Conservation (phyloP, 1,140 invertebrate genomes). For the Trinorchestia longiramus region DNA sequence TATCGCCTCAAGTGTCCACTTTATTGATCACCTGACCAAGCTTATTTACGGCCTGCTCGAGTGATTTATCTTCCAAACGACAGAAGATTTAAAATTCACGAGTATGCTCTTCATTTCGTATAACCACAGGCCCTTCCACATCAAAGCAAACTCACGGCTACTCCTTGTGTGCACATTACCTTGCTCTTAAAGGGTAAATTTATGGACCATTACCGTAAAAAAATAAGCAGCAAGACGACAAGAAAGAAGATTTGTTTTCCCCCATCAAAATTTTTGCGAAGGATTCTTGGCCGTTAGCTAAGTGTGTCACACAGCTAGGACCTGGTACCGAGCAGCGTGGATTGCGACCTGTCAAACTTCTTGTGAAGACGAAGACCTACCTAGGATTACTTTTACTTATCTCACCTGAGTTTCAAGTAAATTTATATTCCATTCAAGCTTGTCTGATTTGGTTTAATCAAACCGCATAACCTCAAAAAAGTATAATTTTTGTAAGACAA, state of each 20-base stretch:
- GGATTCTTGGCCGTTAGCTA: neutral
- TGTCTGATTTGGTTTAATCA: too few species aligned
- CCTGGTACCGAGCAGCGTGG: too few species aligned
- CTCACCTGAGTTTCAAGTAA: too few species aligned
- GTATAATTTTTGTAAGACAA: too few species aligned
- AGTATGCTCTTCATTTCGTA: slow-evolving; percentile 48
- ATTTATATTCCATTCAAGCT: too few species aligned
- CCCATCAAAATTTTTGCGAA: neutral
- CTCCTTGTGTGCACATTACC: slow-evolving; percentile 10
- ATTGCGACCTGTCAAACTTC: too few species aligned
- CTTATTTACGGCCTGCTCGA: slow-evolving; percentile 49
- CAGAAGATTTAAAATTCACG: slow-evolving; percentile 39
- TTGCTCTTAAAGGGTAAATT: slow-evolving; percentile 16
- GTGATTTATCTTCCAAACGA: slow-evolving; percentile 39
- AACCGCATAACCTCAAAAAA: too few species aligned
- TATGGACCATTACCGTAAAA: slow-evolving; percentile 38
- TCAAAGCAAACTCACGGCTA: slow-evolving; percentile 8
- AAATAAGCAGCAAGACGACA: neutral
- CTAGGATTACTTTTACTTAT: too few species aligned
- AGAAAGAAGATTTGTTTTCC: neutral
- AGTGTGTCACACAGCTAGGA: neutral
- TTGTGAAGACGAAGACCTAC: too few species aligned
- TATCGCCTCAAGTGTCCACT: slow-evolving; percentile 34
- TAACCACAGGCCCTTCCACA: neutral
- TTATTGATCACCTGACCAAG: slow-evolving; percentile 54